A percentile compares a stretch with the other conserved stretches of the same genome.
These are phyloP conservation scores for Heterohyrax brucei DNA, from an alignment of 2,797 vertebrate species.

Conservation along the genomic window DNA sequence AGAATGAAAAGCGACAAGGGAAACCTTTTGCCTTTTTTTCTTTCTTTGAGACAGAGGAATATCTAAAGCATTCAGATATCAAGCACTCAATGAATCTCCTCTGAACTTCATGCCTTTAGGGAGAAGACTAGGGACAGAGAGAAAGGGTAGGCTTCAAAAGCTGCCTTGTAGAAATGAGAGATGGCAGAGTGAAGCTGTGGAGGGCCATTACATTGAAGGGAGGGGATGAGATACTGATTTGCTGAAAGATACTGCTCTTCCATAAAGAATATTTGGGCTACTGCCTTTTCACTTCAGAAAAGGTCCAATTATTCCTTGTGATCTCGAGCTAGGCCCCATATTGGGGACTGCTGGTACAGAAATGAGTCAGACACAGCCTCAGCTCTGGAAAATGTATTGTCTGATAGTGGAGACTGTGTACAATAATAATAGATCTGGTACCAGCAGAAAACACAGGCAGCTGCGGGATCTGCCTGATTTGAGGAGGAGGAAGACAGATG, in stretches of 20 bases:
- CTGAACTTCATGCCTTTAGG: constrained; percentile 65
- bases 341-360: neutral
- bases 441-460: neutral
- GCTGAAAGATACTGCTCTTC: neutral
- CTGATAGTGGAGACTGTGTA: neutral
- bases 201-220: neutral
- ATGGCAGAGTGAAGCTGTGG: rapidly evolving
- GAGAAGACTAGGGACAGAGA: constrained; percentile 67
- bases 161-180: neutral
- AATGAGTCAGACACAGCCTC: neutral
- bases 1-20: constrained; percentile 73
- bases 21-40: constrained; percentile 39
- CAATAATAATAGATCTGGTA: rapidly evolving
- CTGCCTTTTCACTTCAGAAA: neutral
- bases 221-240: rapidly evolving
- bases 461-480: neutral
- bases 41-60: constrained; percentile 62
- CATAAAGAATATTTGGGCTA: rapidly evolving
- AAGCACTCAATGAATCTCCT: constrained; percentile 59
- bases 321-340: neutral
- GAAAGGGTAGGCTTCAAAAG: constrained; percentile 70
- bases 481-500: neutral
- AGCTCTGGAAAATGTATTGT: neutral
- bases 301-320: too few relatives aligned
- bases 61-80: constrained; percentile 70